Base-by-base conservation (phyloP, 2,797 vertebrate genomes). In the Stomatorhinus walkeri region DNA sequence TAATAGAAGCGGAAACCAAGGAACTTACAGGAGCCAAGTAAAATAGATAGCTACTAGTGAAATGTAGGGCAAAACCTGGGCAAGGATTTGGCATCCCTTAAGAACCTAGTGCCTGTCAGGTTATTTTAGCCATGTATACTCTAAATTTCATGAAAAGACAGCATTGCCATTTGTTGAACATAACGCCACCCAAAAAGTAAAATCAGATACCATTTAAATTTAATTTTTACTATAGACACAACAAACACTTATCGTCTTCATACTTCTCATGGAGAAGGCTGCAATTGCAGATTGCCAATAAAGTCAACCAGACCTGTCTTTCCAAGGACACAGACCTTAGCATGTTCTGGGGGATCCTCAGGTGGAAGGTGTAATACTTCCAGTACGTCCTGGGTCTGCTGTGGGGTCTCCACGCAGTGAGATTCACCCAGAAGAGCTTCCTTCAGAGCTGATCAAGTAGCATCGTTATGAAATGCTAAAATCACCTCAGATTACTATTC, bases 1-100 rank as follows among this genome's bases (percentile, higher is more conserved):
- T 76, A 87, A 90, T 52, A 86, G 88, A 43, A 90, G 43, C 24
- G 52, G 54, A 81, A 88, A 68, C 88, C 85, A 54, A 54, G 40
- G 46, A 87, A 61, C 24, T 79, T 76, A 87, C n/a, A 56, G 61
- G 84, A 86, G 59, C 46, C 59, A 87, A 56, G 64, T n/a, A 61
- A 56, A 89, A 89, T 61, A 28, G n/a, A 89, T 64, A 81, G 19
- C 36, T 87, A 36, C 56, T 7, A 40, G 61, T 54, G 28, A 46
- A 56, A 86, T 87, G 64, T 89, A 89, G 40, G 49, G 48, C 56
- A 22, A 28, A 24, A 72, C 32, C 68, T 76, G 68, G 68, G 68
- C 14, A 76, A 76, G 68, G 68, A 76, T 76, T 76, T 76, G 68
- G 68, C 68, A 16, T 72, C 28, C 4, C 28, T 36, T 14, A 72